Percentiles rank a stretch among this genome's conserved stretches.
These are phyloP conservation scores for Sphinx pinastri DNA, from an alignment of 2,888 invertebrate species.

Conservation along the genomic window DNA sequence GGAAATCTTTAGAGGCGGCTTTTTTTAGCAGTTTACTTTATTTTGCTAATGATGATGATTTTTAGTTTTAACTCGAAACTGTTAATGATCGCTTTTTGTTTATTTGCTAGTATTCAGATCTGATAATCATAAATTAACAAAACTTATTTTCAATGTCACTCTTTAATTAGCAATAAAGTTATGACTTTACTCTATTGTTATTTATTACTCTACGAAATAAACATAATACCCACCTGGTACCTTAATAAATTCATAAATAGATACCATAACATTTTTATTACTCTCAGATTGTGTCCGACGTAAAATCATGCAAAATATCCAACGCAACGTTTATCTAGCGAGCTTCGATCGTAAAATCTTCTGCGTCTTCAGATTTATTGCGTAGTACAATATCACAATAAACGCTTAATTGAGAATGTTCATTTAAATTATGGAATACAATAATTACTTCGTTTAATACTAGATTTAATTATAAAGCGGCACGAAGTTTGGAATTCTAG, in stretches of 20 bases:
- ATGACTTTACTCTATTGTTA: neutral
- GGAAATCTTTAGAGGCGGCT: too few species aligned
- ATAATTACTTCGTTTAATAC: neutral
- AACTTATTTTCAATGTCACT: too few species aligned
- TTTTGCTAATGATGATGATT: too few species aligned
- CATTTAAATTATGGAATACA: neutral
- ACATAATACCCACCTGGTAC: neutral
- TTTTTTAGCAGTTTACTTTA: too few species aligned
- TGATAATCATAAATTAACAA: too few species aligned
- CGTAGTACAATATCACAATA: neutral
- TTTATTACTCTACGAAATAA: neutral
- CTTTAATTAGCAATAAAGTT: neutral
- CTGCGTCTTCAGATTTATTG: neutral
- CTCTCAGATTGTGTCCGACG: neutral
- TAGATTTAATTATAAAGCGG: neutral
- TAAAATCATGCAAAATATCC: conserved; percentile 7
- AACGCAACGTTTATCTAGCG: conserved; percentile 5
- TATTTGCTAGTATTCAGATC: too few species aligned
- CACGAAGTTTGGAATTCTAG: too few species aligned
- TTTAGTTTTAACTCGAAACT: too few species aligned
- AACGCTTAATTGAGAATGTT: neutral
- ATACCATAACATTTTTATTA: conserved; percentile 19
- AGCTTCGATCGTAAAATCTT: conserved; percentile 8
- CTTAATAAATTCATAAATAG: neutral
- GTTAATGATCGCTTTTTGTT: too few species aligned